Evolutionary conservation across 2,888 invertebrate genomes (phyloP), one percentile per base, ranked within the genome.

Genomic region (Frankliniella intonsa): DNA sequence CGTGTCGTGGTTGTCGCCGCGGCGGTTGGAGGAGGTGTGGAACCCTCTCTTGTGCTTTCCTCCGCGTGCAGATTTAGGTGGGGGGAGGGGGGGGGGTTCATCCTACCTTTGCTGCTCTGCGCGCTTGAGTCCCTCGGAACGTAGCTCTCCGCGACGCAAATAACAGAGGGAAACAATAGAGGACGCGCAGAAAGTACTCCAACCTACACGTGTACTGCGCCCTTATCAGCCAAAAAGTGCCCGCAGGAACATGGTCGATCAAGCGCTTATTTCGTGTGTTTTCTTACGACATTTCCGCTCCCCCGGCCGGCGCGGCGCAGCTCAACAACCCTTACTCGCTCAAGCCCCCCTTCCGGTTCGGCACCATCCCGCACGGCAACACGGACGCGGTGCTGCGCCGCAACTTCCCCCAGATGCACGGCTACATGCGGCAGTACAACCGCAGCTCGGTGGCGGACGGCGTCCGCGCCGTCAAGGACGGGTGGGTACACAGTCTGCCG

Each of bases 321-420:
- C 91, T 98, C 84, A 92, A 93, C 55, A 92, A 95, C 85, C 98
- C 99, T 0, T 92, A 92, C 86, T 93, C 94, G 14, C 93, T 94
- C 87, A 95, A 95, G 86, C 97, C 98, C 7, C 93, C 95, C 85
- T 94, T 97, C 86, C 96, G 95, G 87, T 99, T 95, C 87, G 98
- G 97, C 80, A 99, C 98, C 0, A 96, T 98, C 83, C 96, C 96
- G 0, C 96, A 94, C 91, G 97, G 98, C 82, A 98, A 98, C 88
- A 97, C 98, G 0, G 98, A 98, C 87, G 96, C 97, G 76, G 97
- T 96, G 2, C 91, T 98, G 82, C 91, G 93, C 82, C 95, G 94
- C 88, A 95, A 95, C 87, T 95, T 96, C 88, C 92, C 92, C 84
- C 93, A 94, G 84, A 96, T 97, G 92, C 95, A 96, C 88, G 90